Base-by-base conservation (phyloP, 2,888 invertebrate genomes). In the Acleris emargana region DNA sequence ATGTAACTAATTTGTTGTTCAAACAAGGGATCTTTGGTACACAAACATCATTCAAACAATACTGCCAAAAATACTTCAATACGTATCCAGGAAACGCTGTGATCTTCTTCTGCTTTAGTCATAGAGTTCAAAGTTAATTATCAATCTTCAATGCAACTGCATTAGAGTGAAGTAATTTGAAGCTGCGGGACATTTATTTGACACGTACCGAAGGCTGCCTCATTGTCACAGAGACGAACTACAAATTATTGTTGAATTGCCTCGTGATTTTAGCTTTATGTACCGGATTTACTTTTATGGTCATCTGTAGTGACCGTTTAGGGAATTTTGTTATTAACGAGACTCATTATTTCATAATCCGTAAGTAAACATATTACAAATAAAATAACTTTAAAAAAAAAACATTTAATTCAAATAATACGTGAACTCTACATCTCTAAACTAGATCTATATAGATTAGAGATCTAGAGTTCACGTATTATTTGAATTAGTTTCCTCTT, bases 1-100 rank as follows among this genome's bases (percentile, higher is more conserved):
- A 91, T 90, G 85, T 80, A 88, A 88, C 89, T 91, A 91, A 91
- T 91, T 91, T 89, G 89, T 89, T 90, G 88, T 88, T 89, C 90
- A 91, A 91, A 91, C 88, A 91, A 80, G 88, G 87, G 88, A 77
- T 80, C 79, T 77, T 86, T 79, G 78, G 79, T 80, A 84, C 81
- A 84, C 87, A 89, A 90, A 90, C 86, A 88, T 81, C 76, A 76
- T 79, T 77, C 73, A 75, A 72, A 70, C 78, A 80, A 76, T 75
- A 73, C 74, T 76, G 76, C 69, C 67, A 73, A 52, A 49, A 47
- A n/a, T 67, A n/a, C 25, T 17, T 28, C 22, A 20, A 1, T 62
- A 5, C 54, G n/a, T 32, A 49, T 22, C 0, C 16, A 9, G 16
- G 43, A 25, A 43, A 43, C 50, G n/a, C 3, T 38, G 11, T 6